phyloP scores from a whole-genome alignment of 2,113 vertebrate species.

The Coreoperca whiteheadi region DNA sequence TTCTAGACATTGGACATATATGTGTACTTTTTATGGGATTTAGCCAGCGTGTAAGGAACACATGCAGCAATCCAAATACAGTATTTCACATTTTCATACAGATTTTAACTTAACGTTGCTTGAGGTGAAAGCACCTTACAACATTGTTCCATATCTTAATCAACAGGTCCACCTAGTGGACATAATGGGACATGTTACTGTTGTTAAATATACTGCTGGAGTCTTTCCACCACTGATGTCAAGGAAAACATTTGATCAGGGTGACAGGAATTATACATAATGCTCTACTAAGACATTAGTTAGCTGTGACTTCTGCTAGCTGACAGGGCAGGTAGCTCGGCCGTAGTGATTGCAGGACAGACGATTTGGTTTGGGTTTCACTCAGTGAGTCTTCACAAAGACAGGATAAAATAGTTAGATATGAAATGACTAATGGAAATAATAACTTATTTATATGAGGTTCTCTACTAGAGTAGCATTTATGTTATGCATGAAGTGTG shows the following conservation, averaged over 20 bases:
- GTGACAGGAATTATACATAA: background rate
- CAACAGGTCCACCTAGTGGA: slow-evolving; percentile 74
- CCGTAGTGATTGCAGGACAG: background rate
- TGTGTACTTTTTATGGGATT: background rate
- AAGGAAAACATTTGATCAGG: background rate
- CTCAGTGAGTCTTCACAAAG: too few species aligned
- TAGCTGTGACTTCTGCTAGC: background rate
- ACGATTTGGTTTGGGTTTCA: background rate
- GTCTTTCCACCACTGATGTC: background rate
- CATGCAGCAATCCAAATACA: background rate
- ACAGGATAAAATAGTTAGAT: too few species aligned
- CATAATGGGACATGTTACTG: background rate
- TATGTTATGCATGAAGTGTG: background rate
- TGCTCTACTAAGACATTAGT: background rate
- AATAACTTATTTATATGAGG: background rate
- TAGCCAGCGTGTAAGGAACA: background rate
- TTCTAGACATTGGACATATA: background rate
- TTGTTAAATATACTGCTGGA: background rate
- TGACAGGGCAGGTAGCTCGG: background rate
- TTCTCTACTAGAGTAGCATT: background rate
- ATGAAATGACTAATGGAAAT: too few species aligned
- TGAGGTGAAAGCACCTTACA: background rate
- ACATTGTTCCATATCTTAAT: slow-evolving; percentile 16
- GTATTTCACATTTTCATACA: background rate
- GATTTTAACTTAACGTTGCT: background rate